Evolutionary conservation across 2,888 invertebrate species (phyloP).

Genomic region (Meteorus colon): DNA sequence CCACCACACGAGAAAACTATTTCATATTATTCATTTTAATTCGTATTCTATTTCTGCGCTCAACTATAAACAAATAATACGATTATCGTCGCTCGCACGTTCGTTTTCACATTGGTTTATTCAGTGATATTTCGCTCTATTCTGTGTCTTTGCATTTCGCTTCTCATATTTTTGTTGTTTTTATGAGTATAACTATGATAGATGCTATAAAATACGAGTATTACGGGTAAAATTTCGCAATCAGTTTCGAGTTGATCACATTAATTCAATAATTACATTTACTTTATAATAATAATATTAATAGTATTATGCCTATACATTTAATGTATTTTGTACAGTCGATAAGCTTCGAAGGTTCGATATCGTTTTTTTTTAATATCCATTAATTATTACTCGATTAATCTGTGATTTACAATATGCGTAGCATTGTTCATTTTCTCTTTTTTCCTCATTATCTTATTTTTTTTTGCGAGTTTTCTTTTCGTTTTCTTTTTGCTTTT

Average conservation of each 20-base stretch:
- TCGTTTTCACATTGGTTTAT: slow-evolving; percentile 52
- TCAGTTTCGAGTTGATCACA: slow-evolving; percentile 59
- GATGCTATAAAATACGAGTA: slow-evolving; percentile 64
- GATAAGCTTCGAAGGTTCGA: slow-evolving; percentile 65
- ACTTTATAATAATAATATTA: slow-evolving; percentile 53
- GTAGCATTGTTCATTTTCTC: neutral
- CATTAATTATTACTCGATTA: slow-evolving; percentile 49
- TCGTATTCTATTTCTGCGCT: neutral
- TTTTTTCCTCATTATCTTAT: too few species aligned
- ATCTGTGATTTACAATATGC: slow-evolving; percentile 50
- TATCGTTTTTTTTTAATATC: slow-evolving; percentile 54
- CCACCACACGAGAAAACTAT: neutral
- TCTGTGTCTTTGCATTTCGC: slow-evolving; percentile 36
- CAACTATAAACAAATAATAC: slow-evolving; percentile 41
- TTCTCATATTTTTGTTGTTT: slow-evolving; percentile 37
- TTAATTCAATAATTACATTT: slow-evolving; percentile 58
- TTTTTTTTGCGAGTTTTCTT: neutral
- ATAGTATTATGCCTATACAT: slow-evolving; percentile 62
- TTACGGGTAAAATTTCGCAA: slow-evolving; percentile 56
- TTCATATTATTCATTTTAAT: neutral
- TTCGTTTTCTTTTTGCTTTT: neutral
- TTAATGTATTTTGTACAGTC: slow-evolving; percentile 69
- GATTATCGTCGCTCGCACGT: slow-evolving; percentile 43
- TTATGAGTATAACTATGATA: slow-evolving; percentile 45
- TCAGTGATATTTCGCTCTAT: slow-evolving; percentile 42